Evolutionary conservation across 1,140 invertebrate genomes (phyloP).

Genomic region (Cepaea nemoralis): DNA sequence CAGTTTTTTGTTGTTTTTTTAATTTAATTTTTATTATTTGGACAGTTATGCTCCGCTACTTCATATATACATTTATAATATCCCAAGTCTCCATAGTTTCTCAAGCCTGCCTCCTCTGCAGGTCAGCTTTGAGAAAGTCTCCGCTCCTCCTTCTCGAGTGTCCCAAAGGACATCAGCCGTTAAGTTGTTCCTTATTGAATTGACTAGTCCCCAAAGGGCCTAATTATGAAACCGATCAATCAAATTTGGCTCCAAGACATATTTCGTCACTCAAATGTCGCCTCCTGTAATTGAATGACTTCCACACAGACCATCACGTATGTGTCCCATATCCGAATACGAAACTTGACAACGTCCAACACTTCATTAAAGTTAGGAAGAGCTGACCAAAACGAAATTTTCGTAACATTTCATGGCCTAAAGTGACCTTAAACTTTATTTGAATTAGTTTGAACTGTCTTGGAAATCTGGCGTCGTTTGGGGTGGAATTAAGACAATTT

Average conservation of each 20-base stretch:
- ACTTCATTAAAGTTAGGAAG: background rate
- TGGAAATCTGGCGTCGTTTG: background rate
- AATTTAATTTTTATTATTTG: too few species aligned
- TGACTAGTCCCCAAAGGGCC: background rate
- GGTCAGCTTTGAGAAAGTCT: too few species aligned
- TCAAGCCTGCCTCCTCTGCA: too few species aligned
- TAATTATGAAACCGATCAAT: background rate
- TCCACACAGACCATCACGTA: background rate
- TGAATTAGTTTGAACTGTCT: background rate
- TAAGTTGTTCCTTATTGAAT: background rate
- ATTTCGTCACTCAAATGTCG: background rate
- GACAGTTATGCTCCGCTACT: too few species aligned
- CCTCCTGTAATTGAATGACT: background rate
- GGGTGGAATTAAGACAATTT: background rate
- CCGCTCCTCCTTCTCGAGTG: too few species aligned
- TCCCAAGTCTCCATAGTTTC: too few species aligned
- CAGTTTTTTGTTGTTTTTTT: too few species aligned
- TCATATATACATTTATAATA: too few species aligned
- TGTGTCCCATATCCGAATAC: background rate
- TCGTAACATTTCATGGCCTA: background rate
- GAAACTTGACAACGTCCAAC: background rate
- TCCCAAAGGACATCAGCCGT: background rate
- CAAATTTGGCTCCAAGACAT: background rate
- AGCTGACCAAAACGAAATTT: constrained; percentile 1
- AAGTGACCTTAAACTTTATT: constrained; percentile 1